A percentile compares a stretch with the other conserved stretches of the same genome.
Evolutionary conservation across 1,140 invertebrate species (phyloP).

Genomic region (Dendrolimus punctatus): DNA sequence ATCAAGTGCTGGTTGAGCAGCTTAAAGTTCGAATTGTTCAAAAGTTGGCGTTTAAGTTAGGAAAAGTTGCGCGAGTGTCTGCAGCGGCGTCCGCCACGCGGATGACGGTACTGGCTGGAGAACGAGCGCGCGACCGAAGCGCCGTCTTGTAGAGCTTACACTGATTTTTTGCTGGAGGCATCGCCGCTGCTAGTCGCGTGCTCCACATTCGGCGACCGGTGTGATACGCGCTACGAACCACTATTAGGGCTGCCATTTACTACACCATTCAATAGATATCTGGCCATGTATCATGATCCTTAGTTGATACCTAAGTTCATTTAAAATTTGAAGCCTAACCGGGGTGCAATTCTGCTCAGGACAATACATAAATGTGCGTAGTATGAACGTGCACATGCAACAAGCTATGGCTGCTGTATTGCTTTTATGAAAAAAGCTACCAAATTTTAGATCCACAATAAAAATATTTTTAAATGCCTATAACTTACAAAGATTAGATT

Average conservation of each 20-base stretch:
- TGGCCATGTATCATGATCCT: not conserved
- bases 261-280: not conserved
- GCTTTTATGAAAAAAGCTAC: too few relatives aligned
- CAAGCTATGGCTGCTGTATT: too few relatives aligned
- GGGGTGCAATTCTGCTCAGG: too few relatives aligned
- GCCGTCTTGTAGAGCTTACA: slow-evolving; percentile 58
- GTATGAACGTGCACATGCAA: too few relatives aligned
- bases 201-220: slow-evolving; percentile 66
- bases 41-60: slow-evolving; percentile 17
- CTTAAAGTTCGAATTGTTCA: slow-evolving; percentile 2
- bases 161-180: slow-evolving; percentile 69
- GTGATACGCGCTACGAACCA: slow-evolving; percentile 39
- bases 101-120: slow-evolving; percentile 9
- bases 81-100: slow-evolving; percentile 17
- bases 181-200: slow-evolving; percentile 48
- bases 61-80: slow-evolving; percentile 26
- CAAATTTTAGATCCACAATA: too few relatives aligned
- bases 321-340: too few relatives aligned
- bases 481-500: too few relatives aligned
- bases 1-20: not conserved
- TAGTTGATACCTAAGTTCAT: not conserved
- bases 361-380: too few relatives aligned
- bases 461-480: too few relatives aligned
- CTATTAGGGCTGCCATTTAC: slow-evolving; percentile 14
- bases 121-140: slow-evolving; percentile 50